A percentile compares a stretch with the other conserved stretches of the same genome.
Conservation (phyloP, 2,113 vertebrate genomes). For the Galbula dea region DNA sequence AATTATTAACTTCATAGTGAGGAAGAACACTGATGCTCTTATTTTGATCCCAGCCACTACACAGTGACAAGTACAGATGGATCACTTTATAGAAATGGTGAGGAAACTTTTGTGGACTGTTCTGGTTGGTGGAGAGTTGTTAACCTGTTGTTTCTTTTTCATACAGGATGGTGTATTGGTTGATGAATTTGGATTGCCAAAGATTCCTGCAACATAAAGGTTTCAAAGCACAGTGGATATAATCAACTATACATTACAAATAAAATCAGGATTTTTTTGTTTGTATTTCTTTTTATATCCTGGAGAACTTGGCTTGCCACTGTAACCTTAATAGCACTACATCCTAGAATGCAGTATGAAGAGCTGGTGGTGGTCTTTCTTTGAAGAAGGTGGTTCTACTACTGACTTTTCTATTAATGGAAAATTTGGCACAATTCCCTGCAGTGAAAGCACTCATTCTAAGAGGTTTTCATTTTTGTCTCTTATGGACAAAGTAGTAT, state of each 20-base stretch:
- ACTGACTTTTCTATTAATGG: constrained; percentile 39
- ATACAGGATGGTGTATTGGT: constrained; percentile 93
- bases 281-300: constrained; percentile 40
- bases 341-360: constrained; percentile 19
- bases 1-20: not conserved
- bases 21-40: not conserved
- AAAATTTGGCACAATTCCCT: not conserved
- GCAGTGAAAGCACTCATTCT: constrained; percentile 22
- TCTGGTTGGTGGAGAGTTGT: not conserved
- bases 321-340: constrained; percentile 61
- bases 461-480: constrained; percentile 18
- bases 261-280: constrained; percentile 6
- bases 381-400: constrained; percentile 54
- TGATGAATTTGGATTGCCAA: constrained; percentile 95
- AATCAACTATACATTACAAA: constrained; percentile 20
- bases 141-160: not conserved
- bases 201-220: constrained; percentile 92
- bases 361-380: constrained; percentile 46
- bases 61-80: not conserved
- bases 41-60: not conserved
- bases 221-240: constrained; percentile 7
- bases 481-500: constrained; percentile 24
- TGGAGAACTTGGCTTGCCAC: constrained; percentile 54
- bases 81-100: not conserved
- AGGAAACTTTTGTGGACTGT: not conserved